Conservation (phyloP, 2,888 invertebrate species). For the Hermodice carunculata region DNA sequence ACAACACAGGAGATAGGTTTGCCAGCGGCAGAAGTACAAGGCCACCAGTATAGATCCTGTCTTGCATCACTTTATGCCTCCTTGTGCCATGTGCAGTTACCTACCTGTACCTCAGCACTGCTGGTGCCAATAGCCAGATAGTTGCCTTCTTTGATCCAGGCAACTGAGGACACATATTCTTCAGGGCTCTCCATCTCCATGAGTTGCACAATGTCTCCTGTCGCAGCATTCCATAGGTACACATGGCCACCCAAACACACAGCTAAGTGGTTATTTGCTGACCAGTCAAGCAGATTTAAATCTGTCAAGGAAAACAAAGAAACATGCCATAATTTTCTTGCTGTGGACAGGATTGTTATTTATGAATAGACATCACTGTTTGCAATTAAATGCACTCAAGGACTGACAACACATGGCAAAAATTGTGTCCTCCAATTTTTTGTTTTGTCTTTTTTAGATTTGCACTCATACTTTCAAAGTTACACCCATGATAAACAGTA, state of each 20-base stretch:
- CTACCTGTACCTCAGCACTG: constrained; percentile 85
- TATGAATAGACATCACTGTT: too few species aligned
- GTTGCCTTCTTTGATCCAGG: constrained; percentile 84
- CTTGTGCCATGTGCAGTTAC: constrained; percentile 69
- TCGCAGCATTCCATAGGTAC: constrained; percentile 90
- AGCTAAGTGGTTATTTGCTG: constrained; percentile 88
- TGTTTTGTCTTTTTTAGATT: too few species aligned
- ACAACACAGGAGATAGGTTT: too few species aligned
- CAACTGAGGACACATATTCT: constrained; percentile 76
- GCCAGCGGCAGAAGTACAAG: too few species aligned
- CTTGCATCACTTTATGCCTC: too few species aligned
- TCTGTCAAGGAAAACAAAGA: constrained; percentile 68
- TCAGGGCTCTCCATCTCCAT: constrained; percentile 82
- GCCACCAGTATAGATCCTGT: too few species aligned
- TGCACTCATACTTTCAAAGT: too few species aligned
- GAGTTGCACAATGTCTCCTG: constrained; percentile 84
- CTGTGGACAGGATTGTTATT: too few species aligned
- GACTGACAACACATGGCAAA: background rate
- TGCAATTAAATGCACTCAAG: too few species aligned
- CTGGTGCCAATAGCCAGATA: constrained; percentile 89
- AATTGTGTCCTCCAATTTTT: background rate
- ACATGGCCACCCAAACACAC: constrained; percentile 89
- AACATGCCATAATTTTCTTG: background rate
- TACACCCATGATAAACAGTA: background rate
- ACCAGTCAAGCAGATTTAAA: constrained; percentile 97